phyloP scores from a whole-genome alignment of 2,113 vertebrate genomes.

The Thalassoma bifasciatum region DNA sequence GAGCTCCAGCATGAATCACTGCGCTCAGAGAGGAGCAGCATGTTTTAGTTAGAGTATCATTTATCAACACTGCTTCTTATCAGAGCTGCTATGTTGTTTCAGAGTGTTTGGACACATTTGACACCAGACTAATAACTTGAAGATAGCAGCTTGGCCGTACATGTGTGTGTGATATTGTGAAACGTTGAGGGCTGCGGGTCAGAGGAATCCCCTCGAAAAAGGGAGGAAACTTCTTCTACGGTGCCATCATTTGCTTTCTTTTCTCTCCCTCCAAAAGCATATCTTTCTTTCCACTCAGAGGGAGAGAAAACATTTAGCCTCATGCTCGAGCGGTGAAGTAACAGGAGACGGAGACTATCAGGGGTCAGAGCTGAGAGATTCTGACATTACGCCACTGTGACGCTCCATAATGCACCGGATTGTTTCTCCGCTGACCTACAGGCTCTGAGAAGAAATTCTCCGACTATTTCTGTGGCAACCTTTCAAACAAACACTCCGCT shows the following conservation, averaged over 20 bases:
- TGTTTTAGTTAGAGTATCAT: slow-evolving; percentile 37
- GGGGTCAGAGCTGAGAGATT: slow-evolving; percentile 10
- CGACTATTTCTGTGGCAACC: slow-evolving; percentile 42
- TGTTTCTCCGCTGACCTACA: slow-evolving; percentile 36
- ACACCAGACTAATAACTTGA: slow-evolving; percentile 35
- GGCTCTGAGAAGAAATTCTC: slow-evolving; percentile 31
- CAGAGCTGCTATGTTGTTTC: slow-evolving; percentile 60
- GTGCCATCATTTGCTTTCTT: slow-evolving; percentile 59
- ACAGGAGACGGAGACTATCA: background rate
- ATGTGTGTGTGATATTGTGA: background rate
- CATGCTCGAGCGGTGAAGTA: slow-evolving; percentile 13
- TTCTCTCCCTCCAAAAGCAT: slow-evolving; percentile 37
- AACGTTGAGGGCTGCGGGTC: slow-evolving; percentile 26
- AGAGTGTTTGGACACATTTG: slow-evolving; percentile 46
- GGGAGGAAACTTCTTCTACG: slow-evolving; percentile 53
- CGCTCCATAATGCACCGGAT: slow-evolving; percentile 31
- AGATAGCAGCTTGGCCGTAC: slow-evolving; percentile 3
- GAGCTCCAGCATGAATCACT: slow-evolving; percentile 31
- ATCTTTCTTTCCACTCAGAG: slow-evolving; percentile 47
- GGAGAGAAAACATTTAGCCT: slow-evolving; percentile 55
- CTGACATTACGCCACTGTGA: slow-evolving; percentile 28
- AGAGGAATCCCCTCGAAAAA: slow-evolving; percentile 63
- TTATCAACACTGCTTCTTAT: slow-evolving; percentile 28
- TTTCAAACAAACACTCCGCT: slow-evolving; percentile 48
- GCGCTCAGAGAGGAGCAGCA: slow-evolving; percentile 10